phyloP scores from a whole-genome alignment of 1,140 invertebrate species.

The Drosophila eugracilis region DNA sequence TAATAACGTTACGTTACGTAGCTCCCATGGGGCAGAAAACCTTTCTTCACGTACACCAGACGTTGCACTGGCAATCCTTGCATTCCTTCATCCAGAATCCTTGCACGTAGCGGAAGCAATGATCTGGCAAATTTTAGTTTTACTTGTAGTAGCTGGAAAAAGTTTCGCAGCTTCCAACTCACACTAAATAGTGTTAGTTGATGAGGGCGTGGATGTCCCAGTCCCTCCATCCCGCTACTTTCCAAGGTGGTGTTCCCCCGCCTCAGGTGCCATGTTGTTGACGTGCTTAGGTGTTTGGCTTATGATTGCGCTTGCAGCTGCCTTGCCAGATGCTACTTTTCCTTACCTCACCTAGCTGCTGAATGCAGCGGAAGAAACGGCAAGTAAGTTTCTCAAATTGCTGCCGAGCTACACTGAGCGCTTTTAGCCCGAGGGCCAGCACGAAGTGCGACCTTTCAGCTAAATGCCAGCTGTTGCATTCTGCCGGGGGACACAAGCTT shows the following conservation, averaged over 20 bases:
- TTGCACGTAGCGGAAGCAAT: slow-evolving; percentile 80
- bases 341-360: background rate
- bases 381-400: slow-evolving; percentile 82
- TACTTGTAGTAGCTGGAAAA: slow-evolving; percentile 76
- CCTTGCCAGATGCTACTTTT: slow-evolving; percentile 56
- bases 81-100: slow-evolving; percentile 57
- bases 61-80: slow-evolving; percentile 38
- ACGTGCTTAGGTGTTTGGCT: slow-evolving; percentile 82
- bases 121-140: slow-evolving; percentile 83
- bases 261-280: slow-evolving; percentile 61
- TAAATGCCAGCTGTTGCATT: slow-evolving; percentile 24
- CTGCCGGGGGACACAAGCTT: slow-evolving; percentile 3
- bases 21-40: slow-evolving; percentile 44
- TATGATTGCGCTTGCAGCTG: slow-evolving; percentile 73
- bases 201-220: slow-evolving; percentile 33
- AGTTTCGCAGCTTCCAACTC: slow-evolving; percentile 63
- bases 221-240: background rate
- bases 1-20: slow-evolving; percentile 67
- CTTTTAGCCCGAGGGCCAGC: slow-evolving; percentile 29
- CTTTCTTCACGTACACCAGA: slow-evolving; percentile 8
- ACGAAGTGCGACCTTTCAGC: slow-evolving; percentile 20
- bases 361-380: slow-evolving; percentile 76
- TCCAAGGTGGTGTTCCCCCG: background rate
- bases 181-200: slow-evolving; percentile 73
- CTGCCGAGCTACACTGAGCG: slow-evolving; percentile 68